Evolutionary conservation across 2,888 invertebrate species (phyloP).

Genomic region (Polylopha cassiicola): DNA sequence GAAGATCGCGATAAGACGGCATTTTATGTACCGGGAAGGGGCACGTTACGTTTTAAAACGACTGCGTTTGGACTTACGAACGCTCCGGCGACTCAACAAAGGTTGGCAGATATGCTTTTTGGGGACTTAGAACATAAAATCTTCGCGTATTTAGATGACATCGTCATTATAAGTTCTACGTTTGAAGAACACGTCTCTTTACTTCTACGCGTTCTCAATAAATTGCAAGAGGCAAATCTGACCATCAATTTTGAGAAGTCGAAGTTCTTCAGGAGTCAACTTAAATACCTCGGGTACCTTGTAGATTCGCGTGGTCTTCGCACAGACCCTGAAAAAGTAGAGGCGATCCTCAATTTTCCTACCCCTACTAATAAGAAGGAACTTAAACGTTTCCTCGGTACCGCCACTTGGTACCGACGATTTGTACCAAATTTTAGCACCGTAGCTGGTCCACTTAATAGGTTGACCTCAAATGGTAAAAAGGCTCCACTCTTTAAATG

Average conservation of each 20-base stretch:
- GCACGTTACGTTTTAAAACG: not conserved
- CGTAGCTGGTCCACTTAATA: slow-evolving; percentile 28
- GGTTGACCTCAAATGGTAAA: slow-evolving; percentile 26
- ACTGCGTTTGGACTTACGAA: slow-evolving; percentile 23
- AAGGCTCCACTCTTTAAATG: slow-evolving; percentile 25
- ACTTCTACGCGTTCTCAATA: slow-evolving; percentile 23
- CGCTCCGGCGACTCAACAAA: slow-evolving; percentile 31
- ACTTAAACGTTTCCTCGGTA: slow-evolving; percentile 27
- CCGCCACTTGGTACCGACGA: slow-evolving; percentile 29
- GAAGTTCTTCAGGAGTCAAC: slow-evolving; percentile 22
- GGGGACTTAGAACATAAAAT: slow-evolving; percentile 27
- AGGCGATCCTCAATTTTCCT: slow-evolving; percentile 27
- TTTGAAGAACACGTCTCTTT: slow-evolving; percentile 29
- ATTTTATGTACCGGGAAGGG: not conserved
- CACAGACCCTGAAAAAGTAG: slow-evolving; percentile 30
- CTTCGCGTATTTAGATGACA: slow-evolving; percentile 28
- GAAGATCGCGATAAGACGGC: slow-evolving; percentile 1
- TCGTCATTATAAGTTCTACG: slow-evolving; percentile 22
- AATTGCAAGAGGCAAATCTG: slow-evolving; percentile 25
- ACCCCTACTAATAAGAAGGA: slow-evolving; percentile 27
- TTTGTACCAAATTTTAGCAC: slow-evolving; percentile 29
- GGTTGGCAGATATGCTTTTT: slow-evolving; percentile 27
- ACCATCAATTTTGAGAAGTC: slow-evolving; percentile 26
- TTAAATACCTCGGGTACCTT: slow-evolving; percentile 27
- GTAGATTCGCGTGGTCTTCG: slow-evolving; percentile 32